Base-by-base conservation (phyloP, 2,888 invertebrate genomes). In the Plebejus anna region DNA sequence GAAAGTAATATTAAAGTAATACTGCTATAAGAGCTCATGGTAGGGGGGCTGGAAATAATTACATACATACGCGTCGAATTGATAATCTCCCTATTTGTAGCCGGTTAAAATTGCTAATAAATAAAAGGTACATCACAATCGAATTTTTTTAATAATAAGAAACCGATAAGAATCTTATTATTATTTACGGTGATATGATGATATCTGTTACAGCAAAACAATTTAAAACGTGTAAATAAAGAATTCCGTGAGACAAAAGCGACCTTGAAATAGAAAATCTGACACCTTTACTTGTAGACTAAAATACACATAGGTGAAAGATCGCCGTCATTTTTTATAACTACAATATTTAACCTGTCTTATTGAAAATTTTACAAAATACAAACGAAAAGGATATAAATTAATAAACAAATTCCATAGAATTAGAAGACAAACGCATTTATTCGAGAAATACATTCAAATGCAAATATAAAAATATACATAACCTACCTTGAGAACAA, bases 401-500 rank as follows among this genome's bases (percentile, higher is more conserved):
- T 66, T 61, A 61, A 61, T 28, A 66, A 13, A 32, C 66, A 66
- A 32, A 1, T 66, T 28, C 5, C 32, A 36, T 66, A 61, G 0
- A 22, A 22, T 47, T 28, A 22, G n/a, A 72, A 47, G n/a, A 72
- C 22, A 51, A 73, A 55, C 32, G 13, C 13, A 73, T 73, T 32
- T 51, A 73, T 73, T 73, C 11, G 51, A 47, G 42, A 72, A 47
- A 28, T 32, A 32, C 55, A 73, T 32, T 47, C 51, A 72, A 71
- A 28, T 51, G 32, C 13, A 47, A 51, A 55, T 42, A 42, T 71
- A 71, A 71, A 70, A 75, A 66, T 38, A 38, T 75, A 55, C 6
- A 75, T 38, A 38, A 32, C 76, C 55, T 57, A 76, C 76, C 76
- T 76, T 36, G 51, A 71, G n/a, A 55, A 75, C 59, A 76, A 78